Evolutionary conservation across 2,113 vertebrate species (phyloP), one percentile per base, ranked within the genome.

Genomic region (Peromyscus californicus): DNA sequence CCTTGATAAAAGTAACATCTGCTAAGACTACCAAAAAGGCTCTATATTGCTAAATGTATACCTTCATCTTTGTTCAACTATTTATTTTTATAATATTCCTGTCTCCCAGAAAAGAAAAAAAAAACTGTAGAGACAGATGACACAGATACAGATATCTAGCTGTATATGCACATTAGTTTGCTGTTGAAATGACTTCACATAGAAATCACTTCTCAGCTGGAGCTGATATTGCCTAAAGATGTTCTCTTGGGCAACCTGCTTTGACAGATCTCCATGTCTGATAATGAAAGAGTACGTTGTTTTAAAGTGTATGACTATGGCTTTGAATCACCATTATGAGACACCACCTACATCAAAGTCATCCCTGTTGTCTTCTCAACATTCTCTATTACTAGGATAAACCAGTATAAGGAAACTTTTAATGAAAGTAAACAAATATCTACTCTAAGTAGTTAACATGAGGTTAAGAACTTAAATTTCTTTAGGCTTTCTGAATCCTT

Each of bases 1-100:
- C 7, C 61, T 94, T 45, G 67, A 93, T 84, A 86, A 65, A 92
- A 88, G 39, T 31, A 85, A 80, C 29, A 87, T n/a, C 42, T 98
- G 39, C 36, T 93, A 85, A 92, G 7, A 79, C 29, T 89, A 74
- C 21, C 59, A 76, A 72, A 89, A 48, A 10, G 59, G 59, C 21
- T 92, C 21, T 42, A 45, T n/a, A 91, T 95, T 79, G 22, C 74
- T 94, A 82, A 59, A 11, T 31, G 26, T 78, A 61, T 76, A 48
- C 29, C 10, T 93, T 5, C 88, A n/a, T 91, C 76, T 78, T 2
- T 85, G 22, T 78, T 54, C 4, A 91, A 12, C 7, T 80, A 39
- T 85, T 96, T 92, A 70, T 51, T 87, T 86, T 91, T 82, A 22
- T 72, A 74, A 87, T 82, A 92, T 91, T 84, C 9, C 3, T 94